Conservation (phyloP, 1,140 invertebrate genomes). For the Planococcus citri region DNA sequence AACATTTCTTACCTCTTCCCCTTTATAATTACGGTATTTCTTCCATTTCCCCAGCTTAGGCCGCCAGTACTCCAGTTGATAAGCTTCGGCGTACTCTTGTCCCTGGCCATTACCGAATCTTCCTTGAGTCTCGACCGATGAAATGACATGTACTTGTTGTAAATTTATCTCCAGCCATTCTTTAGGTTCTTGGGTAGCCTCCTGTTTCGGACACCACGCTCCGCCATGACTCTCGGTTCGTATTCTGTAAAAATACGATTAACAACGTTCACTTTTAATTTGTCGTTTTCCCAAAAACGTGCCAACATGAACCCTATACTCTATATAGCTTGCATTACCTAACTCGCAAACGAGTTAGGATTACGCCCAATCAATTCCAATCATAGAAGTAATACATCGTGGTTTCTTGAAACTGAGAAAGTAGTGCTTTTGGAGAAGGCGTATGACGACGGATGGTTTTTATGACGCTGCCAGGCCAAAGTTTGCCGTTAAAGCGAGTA, state of each 20-base stretch:
- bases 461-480: background rate
- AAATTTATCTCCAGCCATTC: conserved; percentile 74
- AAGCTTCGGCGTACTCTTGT: conserved; percentile 62
- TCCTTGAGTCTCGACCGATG: conserved; percentile 69
- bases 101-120: conserved; percentile 75
- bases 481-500: background rate
- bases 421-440: too few species aligned
- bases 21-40: conserved; percentile 52
- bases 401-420: background rate
- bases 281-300: too few species aligned
- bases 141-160: conserved; percentile 56
- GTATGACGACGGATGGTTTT: too few species aligned
- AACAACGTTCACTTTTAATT: conserved; percentile 6
- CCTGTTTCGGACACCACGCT: conserved; percentile 70
- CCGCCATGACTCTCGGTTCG: conserved; percentile 63
- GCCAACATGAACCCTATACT: too few species aligned
- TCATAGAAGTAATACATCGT: conserved; percentile 3
- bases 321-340: too few species aligned
- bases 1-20: conserved; percentile 59
- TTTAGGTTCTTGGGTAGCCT: conserved; percentile 52
- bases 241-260: conserved; percentile 45
- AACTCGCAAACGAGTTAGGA: background rate
- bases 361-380: background rate
- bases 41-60: conserved; percentile 56
- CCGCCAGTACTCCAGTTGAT: conserved; percentile 65